Evolutionary conservation across 1,140 invertebrate species (phyloP).

Genomic region (Drosophila repleta): DNA sequence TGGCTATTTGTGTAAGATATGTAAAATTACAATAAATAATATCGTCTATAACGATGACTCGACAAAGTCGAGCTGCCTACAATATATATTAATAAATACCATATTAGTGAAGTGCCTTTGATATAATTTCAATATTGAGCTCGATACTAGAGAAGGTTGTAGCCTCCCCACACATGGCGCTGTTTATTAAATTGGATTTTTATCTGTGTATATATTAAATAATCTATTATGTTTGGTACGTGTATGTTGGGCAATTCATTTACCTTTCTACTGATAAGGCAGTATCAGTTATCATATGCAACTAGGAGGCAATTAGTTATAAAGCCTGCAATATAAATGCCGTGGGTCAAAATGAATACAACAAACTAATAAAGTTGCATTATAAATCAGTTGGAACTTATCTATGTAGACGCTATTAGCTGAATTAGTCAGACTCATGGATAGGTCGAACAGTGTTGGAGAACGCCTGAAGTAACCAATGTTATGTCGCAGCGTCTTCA

Average conservation of each 20-base stretch:
- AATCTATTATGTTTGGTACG: slow-evolving; percentile 25
- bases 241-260: slow-evolving; percentile 3
- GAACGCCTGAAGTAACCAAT: background rate
- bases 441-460: background rate
- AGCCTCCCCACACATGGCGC: background rate
- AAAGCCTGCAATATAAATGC: slow-evolving; percentile 4
- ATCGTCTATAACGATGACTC: background rate
- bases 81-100: background rate
- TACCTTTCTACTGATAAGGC: slow-evolving; percentile 26
- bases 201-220: slow-evolving; percentile 31
- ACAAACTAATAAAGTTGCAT: slow-evolving; percentile 4
- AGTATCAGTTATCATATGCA: background rate
- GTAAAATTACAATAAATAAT: background rate
- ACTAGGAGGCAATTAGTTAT: background rate
- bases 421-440: slow-evolving; percentile 25
- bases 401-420: slow-evolving; percentile 17
- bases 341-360: slow-evolving; percentile 12
- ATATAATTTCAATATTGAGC: slow-evolving; percentile 7
- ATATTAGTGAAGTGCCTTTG: slow-evolving; percentile 1
- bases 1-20: background rate
- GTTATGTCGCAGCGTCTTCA: background rate
- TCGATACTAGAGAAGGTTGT: background rate
- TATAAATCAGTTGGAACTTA: slow-evolving; percentile 21
- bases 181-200: slow-evolving; percentile 33
- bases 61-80: background rate